These are phyloP conservation scores for Apoda limacodes DNA, from an alignment of 2,888 invertebrate genomes.

Conservation along the genomic window DNA sequence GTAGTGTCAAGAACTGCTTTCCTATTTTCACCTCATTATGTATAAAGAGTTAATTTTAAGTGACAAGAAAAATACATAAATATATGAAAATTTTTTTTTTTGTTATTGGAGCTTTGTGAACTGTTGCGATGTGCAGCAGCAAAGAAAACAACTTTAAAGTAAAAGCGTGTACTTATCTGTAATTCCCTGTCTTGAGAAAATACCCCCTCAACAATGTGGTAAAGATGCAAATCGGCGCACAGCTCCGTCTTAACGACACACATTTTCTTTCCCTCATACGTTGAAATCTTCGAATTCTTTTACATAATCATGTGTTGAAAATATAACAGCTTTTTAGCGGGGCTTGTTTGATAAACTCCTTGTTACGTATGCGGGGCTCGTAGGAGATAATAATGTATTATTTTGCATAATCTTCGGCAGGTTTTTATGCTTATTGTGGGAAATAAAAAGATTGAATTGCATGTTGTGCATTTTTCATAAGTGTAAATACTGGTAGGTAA, in stretches of 20 bases:
- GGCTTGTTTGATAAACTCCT: constrained; percentile 37
- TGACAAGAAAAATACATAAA: no score
- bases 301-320: constrained; percentile 68
- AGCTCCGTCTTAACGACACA: constrained; percentile 55
- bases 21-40: no score
- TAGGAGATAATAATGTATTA: constrained; percentile 42
- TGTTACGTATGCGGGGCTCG: constrained; percentile 42
- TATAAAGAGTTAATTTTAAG: no score
- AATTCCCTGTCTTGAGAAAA: constrained; percentile 39
- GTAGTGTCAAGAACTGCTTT: no score
- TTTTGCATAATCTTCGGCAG: constrained; percentile 57
- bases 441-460: no score
- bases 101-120: no score
- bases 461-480: no score
- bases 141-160: no score
- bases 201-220: constrained; percentile 37
- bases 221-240: constrained; percentile 54
- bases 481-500: no score
- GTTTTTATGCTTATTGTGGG: constrained; percentile 24
- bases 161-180: no score
- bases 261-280: constrained; percentile 48
- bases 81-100: no score
- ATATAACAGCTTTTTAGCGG: constrained; percentile 61
- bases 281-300: constrained; percentile 57
- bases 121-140: no score